These are phyloP conservation scores for Leuciscus idus DNA, from an alignment of 2,113 vertebrate genomes.

Conservation along the genomic window DNA sequence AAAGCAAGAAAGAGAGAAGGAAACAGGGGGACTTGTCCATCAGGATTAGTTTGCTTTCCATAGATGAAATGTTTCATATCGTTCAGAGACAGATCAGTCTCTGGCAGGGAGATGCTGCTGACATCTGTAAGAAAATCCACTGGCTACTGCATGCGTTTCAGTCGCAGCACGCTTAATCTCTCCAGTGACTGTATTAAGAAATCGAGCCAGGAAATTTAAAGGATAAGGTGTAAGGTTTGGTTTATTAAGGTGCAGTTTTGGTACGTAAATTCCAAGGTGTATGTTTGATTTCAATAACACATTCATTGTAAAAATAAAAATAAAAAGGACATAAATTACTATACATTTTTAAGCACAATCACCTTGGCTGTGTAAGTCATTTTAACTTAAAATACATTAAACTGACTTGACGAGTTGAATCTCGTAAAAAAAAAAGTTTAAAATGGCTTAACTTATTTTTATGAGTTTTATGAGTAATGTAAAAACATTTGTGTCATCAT, in stretches of 20 bases:
- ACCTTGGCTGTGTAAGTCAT: too few species aligned
- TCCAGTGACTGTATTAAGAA: not conserved
- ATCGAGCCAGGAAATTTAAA: not conserved
- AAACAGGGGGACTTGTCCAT: slow-evolving; percentile 9
- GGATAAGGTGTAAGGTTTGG: not conserved
- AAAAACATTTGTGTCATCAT: too few species aligned
- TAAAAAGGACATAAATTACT: too few species aligned
- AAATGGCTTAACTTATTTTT: too few species aligned
- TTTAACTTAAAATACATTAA: too few species aligned
- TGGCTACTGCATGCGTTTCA: slow-evolving; percentile 2
- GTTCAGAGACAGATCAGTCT: slow-evolving; percentile 35
- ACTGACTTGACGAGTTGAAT: too few species aligned
- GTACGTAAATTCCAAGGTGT: too few species aligned
- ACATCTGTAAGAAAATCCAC: slow-evolving; percentile 28
- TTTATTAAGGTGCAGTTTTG: not conserved
- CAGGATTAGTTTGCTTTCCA: slow-evolving; percentile 21
- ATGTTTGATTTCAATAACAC: too few species aligned
- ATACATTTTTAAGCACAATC: too few species aligned
- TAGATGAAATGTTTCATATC: slow-evolving; percentile 18
- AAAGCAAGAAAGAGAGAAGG: slow-evolving; percentile 1
- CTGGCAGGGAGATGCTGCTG: slow-evolving; percentile 6
- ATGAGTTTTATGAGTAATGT: too few species aligned
- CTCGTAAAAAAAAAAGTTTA: too few species aligned
- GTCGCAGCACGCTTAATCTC: not conserved
- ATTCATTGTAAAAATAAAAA: too few species aligned